phyloP scores from a whole-genome alignment of 1,140 invertebrate species.

The Lethocerus indicus region DNA sequence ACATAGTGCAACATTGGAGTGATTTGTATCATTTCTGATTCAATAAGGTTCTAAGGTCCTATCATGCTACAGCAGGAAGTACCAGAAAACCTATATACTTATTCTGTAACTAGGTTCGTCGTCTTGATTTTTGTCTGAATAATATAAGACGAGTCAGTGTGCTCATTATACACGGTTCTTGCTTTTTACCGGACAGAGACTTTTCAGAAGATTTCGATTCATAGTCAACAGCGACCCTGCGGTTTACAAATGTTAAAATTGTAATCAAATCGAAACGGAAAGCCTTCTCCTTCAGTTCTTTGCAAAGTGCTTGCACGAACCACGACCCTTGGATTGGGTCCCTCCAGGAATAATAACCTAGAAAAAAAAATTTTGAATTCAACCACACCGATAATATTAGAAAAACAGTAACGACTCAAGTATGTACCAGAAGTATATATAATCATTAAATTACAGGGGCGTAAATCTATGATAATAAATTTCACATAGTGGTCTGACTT shows the following conservation, averaged over 20 bases:
- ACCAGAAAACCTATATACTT: too few species aligned
- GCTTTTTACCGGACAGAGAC: constrained; percentile 82
- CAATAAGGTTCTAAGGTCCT: too few species aligned
- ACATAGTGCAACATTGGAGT: too few species aligned
- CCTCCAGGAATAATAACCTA: constrained; percentile 87
- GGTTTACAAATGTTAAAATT: constrained; percentile 75
- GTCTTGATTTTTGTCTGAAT: constrained; percentile 35
- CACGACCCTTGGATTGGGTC: constrained; percentile 80
- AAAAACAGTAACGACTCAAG: too few species aligned
- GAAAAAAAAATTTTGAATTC: constrained; percentile 18
- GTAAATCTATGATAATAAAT: too few species aligned
- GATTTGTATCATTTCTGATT: too few species aligned
- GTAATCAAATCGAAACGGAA: constrained; percentile 63
- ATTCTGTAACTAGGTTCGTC: too few species aligned
- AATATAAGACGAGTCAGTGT: constrained; percentile 74
- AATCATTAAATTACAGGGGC: too few species aligned
- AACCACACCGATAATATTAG: too few species aligned
- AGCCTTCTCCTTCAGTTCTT: constrained; percentile 55
- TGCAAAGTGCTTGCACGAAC: constrained; percentile 86
- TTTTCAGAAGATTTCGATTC: constrained; percentile 75
- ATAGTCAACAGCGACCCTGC: constrained; percentile 74
- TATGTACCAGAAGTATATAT: too few species aligned
- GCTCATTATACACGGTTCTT: constrained; percentile 84
- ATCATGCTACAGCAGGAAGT: too few species aligned
- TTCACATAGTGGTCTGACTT: too few species aligned